Evolutionary conservation across 92 coral and sea anemone genomes (phyloP), one percentile per base, ranked within the genome.

Genomic region (Porites evermanni): DNA sequence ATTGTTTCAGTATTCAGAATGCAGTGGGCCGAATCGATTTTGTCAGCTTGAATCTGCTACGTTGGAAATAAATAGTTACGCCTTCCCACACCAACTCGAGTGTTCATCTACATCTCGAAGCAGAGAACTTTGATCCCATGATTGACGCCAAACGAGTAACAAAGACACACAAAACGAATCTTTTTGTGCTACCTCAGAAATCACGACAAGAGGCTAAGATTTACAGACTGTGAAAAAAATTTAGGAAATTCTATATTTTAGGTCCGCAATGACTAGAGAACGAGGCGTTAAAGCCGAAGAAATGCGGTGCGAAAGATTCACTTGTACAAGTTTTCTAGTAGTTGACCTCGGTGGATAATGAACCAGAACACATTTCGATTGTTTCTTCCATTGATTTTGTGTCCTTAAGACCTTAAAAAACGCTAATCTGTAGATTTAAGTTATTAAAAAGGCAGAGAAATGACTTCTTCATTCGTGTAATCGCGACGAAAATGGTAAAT

Each of bases 311-410:
- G 17, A 32, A 38, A 12, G 9, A 23, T 60, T 9, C 4, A 53
- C 12, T 12, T 61, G 81, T 65, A 63, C 70, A n/a, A 64, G 20
- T 44, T 78, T 20, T n/a, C 72, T 7, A 47, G 72, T 64, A 64
- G 20, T 65, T 65, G 72, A 79, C 83, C 59, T 66, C 72, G 72
- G 3, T 21, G 72, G 10, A 8, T 67, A 67, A 64, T 47, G n/a
- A 10, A 47, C 47, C 59, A 2, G 66, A 10, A 21, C 24, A 47
- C 47, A 26, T 9, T 24, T 12, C 12, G 47, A 78, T 19, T 16
- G 19, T 66, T 51, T 3, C 72, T n/a, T 66, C 60, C 12, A 23
- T 51, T 10, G 21, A 64, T 64, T 20, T 50, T 38, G 20, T 1
- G 12, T 56, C 5, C 1, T 50, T 13, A 14, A 64, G 50, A 32